Conservation (phyloP, 1,140 invertebrate species). For the Zaprionus camerounensis region DNA sequence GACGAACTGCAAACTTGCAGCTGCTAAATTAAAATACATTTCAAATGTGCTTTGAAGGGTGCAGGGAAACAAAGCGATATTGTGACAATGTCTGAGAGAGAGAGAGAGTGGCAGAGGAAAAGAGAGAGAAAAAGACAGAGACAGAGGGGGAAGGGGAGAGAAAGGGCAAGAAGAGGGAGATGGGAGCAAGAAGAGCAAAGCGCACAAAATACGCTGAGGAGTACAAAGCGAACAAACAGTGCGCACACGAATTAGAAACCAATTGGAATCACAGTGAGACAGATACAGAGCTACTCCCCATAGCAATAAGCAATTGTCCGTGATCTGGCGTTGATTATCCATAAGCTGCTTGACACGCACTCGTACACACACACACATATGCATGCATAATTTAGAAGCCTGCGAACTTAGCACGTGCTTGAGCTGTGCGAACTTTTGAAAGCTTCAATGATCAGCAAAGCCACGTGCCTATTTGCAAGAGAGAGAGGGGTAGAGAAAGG, state of each 20-base stretch:
- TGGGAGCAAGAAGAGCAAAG: no score
- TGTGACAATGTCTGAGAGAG: not conserved
- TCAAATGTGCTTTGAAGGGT: constrained; percentile 48
- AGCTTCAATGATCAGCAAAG: constrained; percentile 9
- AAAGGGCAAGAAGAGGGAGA: no score
- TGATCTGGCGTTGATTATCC: constrained; percentile 2
- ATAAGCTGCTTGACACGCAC: constrained; percentile 1
- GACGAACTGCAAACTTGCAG: constrained; percentile 47
- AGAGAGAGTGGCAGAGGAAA: no score
- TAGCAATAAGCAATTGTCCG: not conserved
- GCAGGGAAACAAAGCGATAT: constrained; percentile 1
- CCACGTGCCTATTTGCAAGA: constrained; percentile 16
- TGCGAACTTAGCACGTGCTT: constrained; percentile 6
- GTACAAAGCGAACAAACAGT: not conserved
- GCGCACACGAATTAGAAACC: not conserved
- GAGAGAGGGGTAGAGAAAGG: not conserved
- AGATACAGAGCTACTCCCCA: not conserved
- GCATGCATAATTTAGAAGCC: not conserved
- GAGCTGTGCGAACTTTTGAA: constrained; percentile 4
- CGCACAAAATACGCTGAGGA: no score
- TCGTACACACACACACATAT: not conserved
- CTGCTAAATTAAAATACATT: constrained; percentile 71
- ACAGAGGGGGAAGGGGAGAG: not conserved
- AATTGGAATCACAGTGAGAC: not conserved
- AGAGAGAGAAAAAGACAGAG: not conserved